phyloP scores from a whole-genome alignment of 2,888 invertebrate genomes.

The Fabriciana adippe region DNA sequence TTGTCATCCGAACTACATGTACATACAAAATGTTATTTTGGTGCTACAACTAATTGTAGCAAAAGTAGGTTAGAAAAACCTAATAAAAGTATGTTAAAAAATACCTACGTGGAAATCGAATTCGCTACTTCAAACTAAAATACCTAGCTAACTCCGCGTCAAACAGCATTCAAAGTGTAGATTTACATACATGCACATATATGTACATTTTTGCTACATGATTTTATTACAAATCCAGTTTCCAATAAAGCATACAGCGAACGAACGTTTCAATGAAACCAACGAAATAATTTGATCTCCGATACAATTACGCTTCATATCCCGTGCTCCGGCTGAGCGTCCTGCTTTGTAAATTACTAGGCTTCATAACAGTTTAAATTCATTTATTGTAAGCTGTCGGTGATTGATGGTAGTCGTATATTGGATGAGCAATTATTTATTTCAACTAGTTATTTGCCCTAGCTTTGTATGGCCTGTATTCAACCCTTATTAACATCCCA shows the following conservation, averaged over 20 bases:
- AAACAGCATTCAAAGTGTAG: neutral
- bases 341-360: neutral
- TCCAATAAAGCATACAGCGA: conserved; percentile 11
- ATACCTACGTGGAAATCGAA: no score
- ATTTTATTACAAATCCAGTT: conserved; percentile 13
- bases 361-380: conserved; percentile 4
- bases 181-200: neutral
- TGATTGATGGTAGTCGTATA: no score
- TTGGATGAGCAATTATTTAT: no score
- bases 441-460: no score
- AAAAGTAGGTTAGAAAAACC: no score
- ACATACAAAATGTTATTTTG: no score
- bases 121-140: neutral
- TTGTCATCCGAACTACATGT: no score
- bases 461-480: no score
- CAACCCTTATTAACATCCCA: no score
- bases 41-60: no score
- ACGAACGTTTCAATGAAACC: conserved; percentile 4
- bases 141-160: neutral
- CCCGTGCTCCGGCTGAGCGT: conserved; percentile 6
- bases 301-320: conserved; percentile 21
- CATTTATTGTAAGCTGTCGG: neutral
- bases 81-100: no score
- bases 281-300: conserved; percentile 13
- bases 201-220: no score